Base-by-base conservation (phyloP, 2,888 invertebrate species). In the Meganola albula region DNA sequence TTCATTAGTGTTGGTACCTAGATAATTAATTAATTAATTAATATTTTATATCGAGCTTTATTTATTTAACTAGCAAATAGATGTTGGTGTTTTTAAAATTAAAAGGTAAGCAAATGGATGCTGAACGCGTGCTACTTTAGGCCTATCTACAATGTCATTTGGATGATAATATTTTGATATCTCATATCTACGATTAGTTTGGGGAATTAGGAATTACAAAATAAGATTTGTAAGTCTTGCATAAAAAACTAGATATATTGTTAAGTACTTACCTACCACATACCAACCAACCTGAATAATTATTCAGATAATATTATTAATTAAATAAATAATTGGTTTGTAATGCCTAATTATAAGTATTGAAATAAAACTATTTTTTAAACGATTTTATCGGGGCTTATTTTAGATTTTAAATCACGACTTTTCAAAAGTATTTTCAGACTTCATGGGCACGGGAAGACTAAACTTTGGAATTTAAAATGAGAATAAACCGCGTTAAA, bases 61-160 rank as follows among this genome's bases (percentile, higher is more conserved):
- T n/a, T n/a, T n/a, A n/a, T n/a, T n/a, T n/a, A n/a, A n/a, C n/a
- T n/a, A n/a, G n/a, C n/a, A n/a, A n/a, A n/a, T n/a, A n/a, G n/a
- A n/a, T n/a, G n/a, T n/a, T n/a, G n/a, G 16, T 16, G 6, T 16
- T 16, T 5, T 16, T 16, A 16, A 16, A 16, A 5, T 16, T 40
- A 30, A 44, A 36, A 33, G 35, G 4, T 23, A 12, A 28, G 26
- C n/a, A 25, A 22, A 34, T 20, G 25, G 20, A n/a, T 22, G 10
- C n/a, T 4, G 21, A 21, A 34, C 37, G 48, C 51, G 44, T 50
- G 34, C 36, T 12, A 45, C 29, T 50, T 49, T 53, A 53, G 53
- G 53, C 53, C 53, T 53, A 53, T 53, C 47, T 52, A 34, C 35
- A 37, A 48, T 52, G 48, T 40, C 53, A 46, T 37, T 38, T 10